Evolutionary conservation across 1,140 invertebrate species (phyloP), one percentile per base, ranked within the genome.

Genomic region (Bombyx mandarina): DNA sequence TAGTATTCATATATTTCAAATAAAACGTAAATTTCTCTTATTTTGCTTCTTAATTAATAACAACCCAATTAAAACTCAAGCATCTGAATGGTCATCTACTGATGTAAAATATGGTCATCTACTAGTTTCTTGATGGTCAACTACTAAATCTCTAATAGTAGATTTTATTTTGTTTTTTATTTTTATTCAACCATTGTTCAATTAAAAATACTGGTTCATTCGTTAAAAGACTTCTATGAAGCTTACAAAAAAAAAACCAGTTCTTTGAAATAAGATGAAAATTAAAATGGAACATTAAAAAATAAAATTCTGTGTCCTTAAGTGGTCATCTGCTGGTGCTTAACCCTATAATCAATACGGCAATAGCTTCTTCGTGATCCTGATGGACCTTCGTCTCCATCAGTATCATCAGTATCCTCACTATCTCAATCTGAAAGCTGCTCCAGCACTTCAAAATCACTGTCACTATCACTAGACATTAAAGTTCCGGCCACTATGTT

Each of bases 1-100:
- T 18, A n/a, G n/a, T n/a, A 18, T 18, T 18, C 12, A 18, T 18
- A 18, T 56, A 61, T 61, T 61, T 56, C 59, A 69, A 71, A 71
- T 60, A 61, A 58, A 58, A 53, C 51, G 45, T 48, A 50, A 50
- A 44, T 9, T 61, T 57, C 54, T 18, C 12, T 18, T 57, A 61
- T 56, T 56, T 61, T 61, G 59, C 59, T 56, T 61, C 51, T 58
- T 60, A 61, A 58, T 60, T 59, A 63, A 59, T 48, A 59, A 60
- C 12, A 18, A 63, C 54, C 48, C 52, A 56, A 55, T 53, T 61
- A 61, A 57, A 61, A 53, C 43, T 58, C 42, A 51, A 55, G 52
- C 61, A 52, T 59, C 48, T 58, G 12, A 57, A 35, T 64, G 58
- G 52, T 57, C 54, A 59, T 43, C 58, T 60, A 57, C 58, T 64